These are phyloP conservation scores for Heteromyza rotundicornis DNA, from an alignment of 2,888 invertebrate species.

Conservation along the genomic window DNA sequence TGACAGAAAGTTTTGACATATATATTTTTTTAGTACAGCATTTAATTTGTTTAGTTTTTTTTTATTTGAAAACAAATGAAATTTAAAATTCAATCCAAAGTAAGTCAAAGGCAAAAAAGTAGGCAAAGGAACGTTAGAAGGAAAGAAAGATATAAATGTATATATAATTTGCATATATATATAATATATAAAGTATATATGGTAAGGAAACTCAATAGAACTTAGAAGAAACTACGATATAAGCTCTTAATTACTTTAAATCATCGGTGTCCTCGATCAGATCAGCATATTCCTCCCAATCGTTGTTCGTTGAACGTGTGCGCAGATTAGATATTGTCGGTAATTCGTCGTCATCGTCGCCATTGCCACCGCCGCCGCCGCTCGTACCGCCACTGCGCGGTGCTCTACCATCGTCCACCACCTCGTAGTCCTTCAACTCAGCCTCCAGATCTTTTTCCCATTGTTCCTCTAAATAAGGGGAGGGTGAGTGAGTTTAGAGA, in stretches of 20 bases:
- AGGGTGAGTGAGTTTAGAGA: neutral
- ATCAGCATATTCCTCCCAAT: constrained; percentile 63
- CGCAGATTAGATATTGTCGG: constrained; percentile 60
- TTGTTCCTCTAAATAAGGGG: constrained; percentile 72
- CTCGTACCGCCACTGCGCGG: constrained; percentile 23
- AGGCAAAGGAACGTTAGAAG: constrained; percentile 12
- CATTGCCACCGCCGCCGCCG: constrained; percentile 8
- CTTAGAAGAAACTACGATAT: constrained; percentile 64
- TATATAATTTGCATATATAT: too few species aligned
- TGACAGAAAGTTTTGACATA: neutral
- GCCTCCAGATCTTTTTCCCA: constrained; percentile 97
- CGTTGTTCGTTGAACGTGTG: constrained; percentile 60
- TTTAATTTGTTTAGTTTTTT: neutral
- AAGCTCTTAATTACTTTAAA: constrained; percentile 64
- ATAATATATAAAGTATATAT: constrained; percentile 18
- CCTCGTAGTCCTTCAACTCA: constrained; percentile 93
- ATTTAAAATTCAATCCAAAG: constrained; percentile 7
- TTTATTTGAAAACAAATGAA: neutral
- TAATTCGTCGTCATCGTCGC: constrained; percentile 48
- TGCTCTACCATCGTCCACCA: constrained; percentile 70
- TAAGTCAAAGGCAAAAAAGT: constrained; percentile 2
- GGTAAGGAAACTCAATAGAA: constrained; percentile 54
- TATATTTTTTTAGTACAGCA: neutral
- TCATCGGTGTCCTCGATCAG: constrained; percentile 63
- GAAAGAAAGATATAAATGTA: too few species aligned